These are phyloP conservation scores for Chrysina gloriosa DNA, from an alignment of 2,888 invertebrate genomes.

Conservation along the genomic window DNA sequence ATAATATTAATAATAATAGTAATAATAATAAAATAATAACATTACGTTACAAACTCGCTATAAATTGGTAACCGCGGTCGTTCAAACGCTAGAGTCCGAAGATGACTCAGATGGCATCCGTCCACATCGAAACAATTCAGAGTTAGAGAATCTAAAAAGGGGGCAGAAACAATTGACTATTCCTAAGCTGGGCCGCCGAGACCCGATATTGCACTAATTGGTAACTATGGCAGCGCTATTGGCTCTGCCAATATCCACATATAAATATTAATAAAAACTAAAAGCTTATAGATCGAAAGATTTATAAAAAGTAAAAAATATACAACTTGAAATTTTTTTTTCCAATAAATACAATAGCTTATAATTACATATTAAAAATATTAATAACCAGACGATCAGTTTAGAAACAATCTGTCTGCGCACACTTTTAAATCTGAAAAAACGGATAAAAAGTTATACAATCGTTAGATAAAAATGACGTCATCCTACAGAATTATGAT, in stretches of 20 bases:
- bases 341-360: conserved; percentile 64
- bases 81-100: neutral
- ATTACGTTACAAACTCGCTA: no score
- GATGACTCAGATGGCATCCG: conserved; percentile 32
- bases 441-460: conserved; percentile 63
- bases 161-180: conserved; percentile 63
- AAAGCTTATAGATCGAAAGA: conserved; percentile 61
- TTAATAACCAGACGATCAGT: conserved; percentile 59
- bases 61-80: neutral
- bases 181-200: conserved; percentile 61
- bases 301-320: conserved; percentile 66
- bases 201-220: conserved; percentile 65
- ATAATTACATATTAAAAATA: conserved; percentile 60
- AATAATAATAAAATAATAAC: no score
- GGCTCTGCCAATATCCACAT: conserved; percentile 53
- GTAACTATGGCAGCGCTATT: conserved; percentile 58
- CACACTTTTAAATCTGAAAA: conserved; percentile 57
- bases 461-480: conserved; percentile 62
- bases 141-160: conserved; percentile 35
- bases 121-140: conserved; percentile 27
- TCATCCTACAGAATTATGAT: conserved; percentile 63
- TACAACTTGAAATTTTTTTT: conserved; percentile 62
- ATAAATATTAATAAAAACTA: conserved; percentile 58
- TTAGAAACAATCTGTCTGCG: conserved; percentile 60
- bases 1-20: no score